Base-by-base conservation (phyloP, 2,888 invertebrate genomes). In the Myathropa florea region DNA sequence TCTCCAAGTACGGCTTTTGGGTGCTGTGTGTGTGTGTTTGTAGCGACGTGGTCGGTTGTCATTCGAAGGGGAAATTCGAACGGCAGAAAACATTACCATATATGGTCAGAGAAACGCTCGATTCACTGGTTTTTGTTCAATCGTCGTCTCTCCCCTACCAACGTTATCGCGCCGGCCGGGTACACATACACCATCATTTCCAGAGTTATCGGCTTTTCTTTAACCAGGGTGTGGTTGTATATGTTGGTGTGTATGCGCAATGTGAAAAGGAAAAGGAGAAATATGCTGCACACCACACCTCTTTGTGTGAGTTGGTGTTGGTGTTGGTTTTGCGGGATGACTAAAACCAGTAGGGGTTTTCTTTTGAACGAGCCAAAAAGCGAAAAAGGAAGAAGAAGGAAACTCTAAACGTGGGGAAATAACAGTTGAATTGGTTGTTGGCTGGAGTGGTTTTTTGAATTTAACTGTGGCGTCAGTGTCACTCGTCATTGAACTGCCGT, bases 31-130 rank as follows among this genome's bases (percentile, higher is more conserved):
- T 78, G 67, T 65, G 53, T n/a, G n/a, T n/a, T n/a, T n/a, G 30
- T 14, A 28, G n/a, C 36, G 18, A 57, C 46, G 75, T 67, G 36
- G 75, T 71, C 14, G n/a, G 57, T 46, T 28, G 71, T 75, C 75
- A 75, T 83, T 65, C 39, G 53, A 7, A 83, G 83, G 86, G 86
- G 83, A 83, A 86, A 73, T 71, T 63, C 75, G 65, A 83, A 71
- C 78, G 71, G 73, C 86, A 75, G 82, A 86, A 92, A 92, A 92
- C 91, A 92, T 92, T 91, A 90, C 92, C 92, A 92, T 92, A 92
- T 92, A 92, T 92, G 92, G 92, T 91, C 92, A 92, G 91, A 91
- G 91, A 92, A 91, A 86, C 86, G 86, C 65, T 86, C 75, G 86
- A 75, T 79, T 86, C 78, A 86, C 78, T 78, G 59, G 18, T 46